A percentile compares a stretch with the other conserved stretches of the same genome.
These are phyloP conservation scores for Myoxocephalus aenaeus DNA, from an alignment of 2,797 vertebrate species.

Conservation along the genomic window DNA sequence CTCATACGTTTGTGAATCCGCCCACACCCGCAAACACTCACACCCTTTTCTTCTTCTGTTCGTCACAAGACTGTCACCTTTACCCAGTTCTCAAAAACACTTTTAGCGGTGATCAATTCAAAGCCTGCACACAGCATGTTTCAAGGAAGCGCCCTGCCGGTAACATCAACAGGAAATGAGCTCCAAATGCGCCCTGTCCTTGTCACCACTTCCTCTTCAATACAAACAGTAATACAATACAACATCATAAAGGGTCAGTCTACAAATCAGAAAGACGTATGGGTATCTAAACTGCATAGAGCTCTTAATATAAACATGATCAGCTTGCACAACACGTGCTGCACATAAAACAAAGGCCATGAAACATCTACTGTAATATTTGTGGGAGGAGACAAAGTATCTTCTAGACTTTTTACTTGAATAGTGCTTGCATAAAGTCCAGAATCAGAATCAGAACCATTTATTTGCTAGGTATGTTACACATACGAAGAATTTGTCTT, in stretches of 20 bases:
- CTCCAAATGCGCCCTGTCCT: not conserved
- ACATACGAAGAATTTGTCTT: too few relatives aligned
- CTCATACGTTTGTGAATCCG: not conserved
- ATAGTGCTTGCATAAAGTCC: not conserved
- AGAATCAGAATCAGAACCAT: too few relatives aligned
- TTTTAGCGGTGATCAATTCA: not conserved
- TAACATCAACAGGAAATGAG: slow-evolving; percentile 66
- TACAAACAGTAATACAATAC: not conserved
- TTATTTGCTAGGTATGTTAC: too few relatives aligned
- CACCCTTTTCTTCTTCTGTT: not conserved
- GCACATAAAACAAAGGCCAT: not conserved
- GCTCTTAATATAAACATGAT: not conserved
- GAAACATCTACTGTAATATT: too few relatives aligned
- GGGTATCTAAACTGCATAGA: not conserved
- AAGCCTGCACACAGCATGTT: not conserved
- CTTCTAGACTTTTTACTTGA: not conserved
- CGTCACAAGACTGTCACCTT: slow-evolving; percentile 31
- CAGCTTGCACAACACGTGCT: not conserved
- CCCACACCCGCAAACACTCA: not conserved
- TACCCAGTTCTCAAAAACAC: slow-evolving; percentile 46
- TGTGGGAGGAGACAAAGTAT: not conserved
- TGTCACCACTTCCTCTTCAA: slow-evolving; percentile 46
- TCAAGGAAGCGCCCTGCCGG: not conserved
- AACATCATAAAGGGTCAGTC: too few relatives aligned
- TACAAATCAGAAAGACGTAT: not conserved